Percentiles rank a stretch among this genome's conserved stretches.
phyloP scores from a whole-genome alignment of 1,140 invertebrate genomes.

The Drosophila albomicans region DNA sequence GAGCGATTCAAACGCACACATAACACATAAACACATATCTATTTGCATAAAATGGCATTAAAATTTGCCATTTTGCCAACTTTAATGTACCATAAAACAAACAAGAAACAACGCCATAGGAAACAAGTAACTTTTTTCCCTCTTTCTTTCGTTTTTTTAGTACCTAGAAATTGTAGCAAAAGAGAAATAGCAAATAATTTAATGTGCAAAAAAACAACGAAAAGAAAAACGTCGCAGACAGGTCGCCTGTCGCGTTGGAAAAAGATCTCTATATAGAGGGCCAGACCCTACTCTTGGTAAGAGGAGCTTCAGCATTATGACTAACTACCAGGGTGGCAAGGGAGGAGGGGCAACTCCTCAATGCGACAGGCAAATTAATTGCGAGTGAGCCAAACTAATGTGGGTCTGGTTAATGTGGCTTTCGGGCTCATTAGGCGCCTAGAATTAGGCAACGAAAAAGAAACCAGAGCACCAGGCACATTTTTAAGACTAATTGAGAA shows the following conservation, averaged over 20 bases:
- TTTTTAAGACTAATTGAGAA: constrained; percentile 42
- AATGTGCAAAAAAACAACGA: constrained; percentile 49
- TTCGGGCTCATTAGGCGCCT: constrained; percentile 64
- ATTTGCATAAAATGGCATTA: constrained; percentile 82
- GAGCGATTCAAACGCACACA: constrained; percentile 37
- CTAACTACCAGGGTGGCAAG: background rate
- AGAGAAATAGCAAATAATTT: constrained; percentile 60
- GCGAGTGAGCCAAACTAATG: constrained; percentile 69
- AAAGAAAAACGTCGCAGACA: constrained; percentile 47
- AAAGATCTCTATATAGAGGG: background rate
- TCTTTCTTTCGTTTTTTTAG: constrained; percentile 4
- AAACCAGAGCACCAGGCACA: constrained; percentile 25
- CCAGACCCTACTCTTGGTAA: constrained; percentile 28
- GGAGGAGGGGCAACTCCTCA: constrained; percentile 1
- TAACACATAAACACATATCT: constrained; percentile 20
- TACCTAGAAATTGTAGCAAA: constrained; percentile 62
- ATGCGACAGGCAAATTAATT: constrained; percentile 66
- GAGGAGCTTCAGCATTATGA: constrained; percentile 16
- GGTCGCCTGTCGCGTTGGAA: constrained; percentile 17
- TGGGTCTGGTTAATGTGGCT: constrained; percentile 54
- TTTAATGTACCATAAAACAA: constrained; percentile 81
- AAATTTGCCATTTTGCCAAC: constrained; percentile 80
- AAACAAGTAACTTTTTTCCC: constrained; percentile 59
- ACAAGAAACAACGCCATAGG: constrained; percentile 45
- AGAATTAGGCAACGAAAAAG: constrained; percentile 48